Evolutionary conservation across 2,113 vertebrate genomes (phyloP).

Genomic region (Salvator merianae): DNA sequence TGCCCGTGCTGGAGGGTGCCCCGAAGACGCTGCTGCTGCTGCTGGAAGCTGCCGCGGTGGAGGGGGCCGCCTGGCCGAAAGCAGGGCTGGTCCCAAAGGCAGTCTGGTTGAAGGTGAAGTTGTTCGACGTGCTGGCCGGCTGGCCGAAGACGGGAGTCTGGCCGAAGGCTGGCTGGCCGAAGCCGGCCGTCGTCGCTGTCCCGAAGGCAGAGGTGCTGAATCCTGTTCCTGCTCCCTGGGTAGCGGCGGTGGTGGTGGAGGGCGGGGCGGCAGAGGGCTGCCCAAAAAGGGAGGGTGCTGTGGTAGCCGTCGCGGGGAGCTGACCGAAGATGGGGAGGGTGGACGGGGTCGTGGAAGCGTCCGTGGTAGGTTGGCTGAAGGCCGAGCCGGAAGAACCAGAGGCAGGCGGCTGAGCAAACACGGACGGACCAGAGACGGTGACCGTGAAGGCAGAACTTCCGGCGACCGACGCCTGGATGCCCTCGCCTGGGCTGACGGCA

Average conservation of each 20-base stretch:
- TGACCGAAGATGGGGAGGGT: conserved; percentile 68
- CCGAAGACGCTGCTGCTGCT: conserved; percentile 79
- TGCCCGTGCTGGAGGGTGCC: conserved; percentile 66
- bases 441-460: conserved; percentile 56
- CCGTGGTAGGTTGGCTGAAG: conserved; percentile 69
- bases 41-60: conserved; percentile 64
- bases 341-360: conserved; percentile 52
- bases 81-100: conserved; percentile 70
- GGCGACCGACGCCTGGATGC: conserved; percentile 39
- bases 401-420: conserved; percentile 60
- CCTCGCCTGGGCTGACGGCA: conserved; percentile 15
- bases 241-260: conserved; percentile 27
- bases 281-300: conserved; percentile 65
- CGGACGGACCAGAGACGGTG: conserved; percentile 43
- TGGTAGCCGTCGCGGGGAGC: conserved; percentile 52
- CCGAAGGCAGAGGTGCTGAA: conserved; percentile 77
- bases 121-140: conserved; percentile 67
- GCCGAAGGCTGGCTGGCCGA: conserved; percentile 84
- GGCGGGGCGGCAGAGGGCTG: conserved; percentile 55
- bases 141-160: conserved; percentile 84
- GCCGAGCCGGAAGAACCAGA: conserved; percentile 66
- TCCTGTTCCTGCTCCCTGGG: conserved; percentile 58
- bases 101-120: conserved; percentile 81
- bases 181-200: conserved; percentile 64
- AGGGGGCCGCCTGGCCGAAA: conserved; percentile 80